A percentile compares a stretch with the other conserved stretches of the same genome.
Evolutionary conservation across 2,888 invertebrate genomes (phyloP).

Genomic region (Adineta ricciae): DNA sequence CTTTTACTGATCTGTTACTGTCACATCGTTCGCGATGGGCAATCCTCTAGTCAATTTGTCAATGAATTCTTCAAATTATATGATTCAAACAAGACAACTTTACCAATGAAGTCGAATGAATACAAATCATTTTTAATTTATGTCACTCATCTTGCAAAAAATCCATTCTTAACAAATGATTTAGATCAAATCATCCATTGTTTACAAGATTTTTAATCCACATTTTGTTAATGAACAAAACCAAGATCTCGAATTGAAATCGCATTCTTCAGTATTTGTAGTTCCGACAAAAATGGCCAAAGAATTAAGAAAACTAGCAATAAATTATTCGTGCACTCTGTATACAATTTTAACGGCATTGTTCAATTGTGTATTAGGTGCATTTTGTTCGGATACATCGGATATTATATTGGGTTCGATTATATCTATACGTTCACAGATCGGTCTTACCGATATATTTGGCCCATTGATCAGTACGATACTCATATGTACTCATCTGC

Average conservation of each 20-base stretch:
- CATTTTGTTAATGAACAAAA: not conserved
- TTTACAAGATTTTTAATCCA: too few relatives aligned
- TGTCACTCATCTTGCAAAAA: not conserved
- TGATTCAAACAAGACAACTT: not conserved
- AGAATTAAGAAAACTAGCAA: not conserved
- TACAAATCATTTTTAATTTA: not conserved
- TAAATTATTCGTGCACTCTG: not conserved
- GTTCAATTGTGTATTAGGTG: not conserved
- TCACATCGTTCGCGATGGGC: not conserved
- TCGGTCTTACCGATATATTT: not conserved
- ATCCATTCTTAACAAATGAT: not conserved
- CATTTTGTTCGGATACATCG: not conserved
- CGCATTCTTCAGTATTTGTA: not conserved
- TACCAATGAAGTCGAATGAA: not conserved
- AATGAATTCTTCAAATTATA: not conserved
- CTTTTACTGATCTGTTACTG: not conserved
- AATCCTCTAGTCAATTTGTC: not conserved
- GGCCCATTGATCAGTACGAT: not conserved
- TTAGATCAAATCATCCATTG: not conserved
- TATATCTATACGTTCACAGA: not conserved
- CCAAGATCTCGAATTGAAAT: not conserved
- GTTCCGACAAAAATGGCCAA: not conserved
- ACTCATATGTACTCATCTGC: not conserved
- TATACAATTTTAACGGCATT: not conserved
- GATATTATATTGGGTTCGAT: not conserved